Base-by-base conservation (phyloP, 1,140 invertebrate species). In the Heliconius himera region DNA sequence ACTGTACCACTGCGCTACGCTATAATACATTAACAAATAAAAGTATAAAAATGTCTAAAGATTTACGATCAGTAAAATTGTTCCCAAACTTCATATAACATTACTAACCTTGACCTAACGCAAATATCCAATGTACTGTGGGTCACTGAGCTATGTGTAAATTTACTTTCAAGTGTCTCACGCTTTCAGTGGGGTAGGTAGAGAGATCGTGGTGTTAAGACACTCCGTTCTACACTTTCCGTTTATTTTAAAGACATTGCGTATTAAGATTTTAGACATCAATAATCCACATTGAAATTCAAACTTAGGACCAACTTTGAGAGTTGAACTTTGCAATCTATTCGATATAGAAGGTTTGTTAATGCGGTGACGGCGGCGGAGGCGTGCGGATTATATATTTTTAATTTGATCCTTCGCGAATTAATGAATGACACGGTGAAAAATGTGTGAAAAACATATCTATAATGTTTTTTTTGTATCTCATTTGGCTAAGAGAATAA, bases 401-500 rank as follows among this genome's bases (percentile, higher is more conserved):
- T 66, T 66, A 29, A 66, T 26, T 29, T 29, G 60, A 66, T 66
- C 60, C 60, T 66, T 66, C 60, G 60, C 13, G 60, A 29, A 66
- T 26, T 66, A 66, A 66, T 66, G 60, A 66, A 66, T 29, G 60
- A 29, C 60, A 13, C 26, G 22, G 60, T 13, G 60, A 66, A 5
- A 66, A 26, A 66, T 29, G 60, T 5, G 26, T 29, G 60, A 5
- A n/a, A n/a, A n/a, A 66, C 60, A 29, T 26, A 66, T 66, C 11
- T 8, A 36, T 36, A 36, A 36, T 36, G 26, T 66, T 66, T 29
- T 56, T 66, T 66, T 66, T 26, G 22, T 66, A 66, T 66, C 26
- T 66, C 60, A 66, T 66, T 29, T 66, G 13, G 26, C 29, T 66
- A 66, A 66, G 60, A 66, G 60, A 66, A 66, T 66, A 66, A n/a